Evolutionary conservation across 2,888 invertebrate genomes (phyloP).

Genomic region (Stratiomys singularior): DNA sequence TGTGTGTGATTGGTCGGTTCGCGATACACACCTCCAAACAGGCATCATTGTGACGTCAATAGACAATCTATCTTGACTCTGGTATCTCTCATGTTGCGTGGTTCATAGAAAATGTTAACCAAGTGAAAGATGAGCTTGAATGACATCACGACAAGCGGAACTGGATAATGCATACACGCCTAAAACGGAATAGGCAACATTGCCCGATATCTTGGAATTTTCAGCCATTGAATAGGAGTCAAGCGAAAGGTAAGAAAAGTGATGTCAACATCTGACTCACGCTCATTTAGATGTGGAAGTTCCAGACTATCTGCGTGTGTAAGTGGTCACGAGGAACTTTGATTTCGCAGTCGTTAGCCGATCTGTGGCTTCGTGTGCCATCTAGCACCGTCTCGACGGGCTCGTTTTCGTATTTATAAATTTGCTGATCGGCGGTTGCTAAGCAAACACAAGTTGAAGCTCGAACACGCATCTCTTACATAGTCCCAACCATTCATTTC

Average conservation of each 20-base stretch:
- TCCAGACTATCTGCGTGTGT: conserved; percentile 1
- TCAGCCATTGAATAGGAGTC: neutral
- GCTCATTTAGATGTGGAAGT: neutral
- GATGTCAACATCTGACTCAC: conserved; percentile 34
- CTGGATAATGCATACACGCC: neutral
- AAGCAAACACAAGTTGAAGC: conserved; percentile 31
- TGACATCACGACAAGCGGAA: conserved; percentile 11
- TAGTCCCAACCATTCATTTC: neutral
- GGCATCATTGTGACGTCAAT: conserved; percentile 37
- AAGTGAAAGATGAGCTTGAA: neutral
- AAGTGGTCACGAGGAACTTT: too few species aligned
- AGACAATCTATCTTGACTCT: neutral
- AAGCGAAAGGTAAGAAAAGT: neutral
- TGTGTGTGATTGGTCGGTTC: conserved; percentile 38
- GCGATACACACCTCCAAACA: conserved; percentile 48
- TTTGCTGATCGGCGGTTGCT: conserved; percentile 22
- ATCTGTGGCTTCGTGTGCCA: neutral
- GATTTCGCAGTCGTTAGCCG: conserved; percentile 3
- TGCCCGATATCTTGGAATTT: neutral
- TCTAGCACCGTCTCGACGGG: conserved; percentile 18
- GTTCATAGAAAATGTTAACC: neutral
- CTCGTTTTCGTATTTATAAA: conserved; percentile 44
- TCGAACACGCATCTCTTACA: conserved; percentile 29
- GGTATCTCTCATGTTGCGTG: neutral
- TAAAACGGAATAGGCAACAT: neutral